Percentiles rank a stretch among this genome's conserved stretches.
Conservation (phyloP, 2,113 vertebrate genomes). For the Archocentrus centrarchus region DNA sequence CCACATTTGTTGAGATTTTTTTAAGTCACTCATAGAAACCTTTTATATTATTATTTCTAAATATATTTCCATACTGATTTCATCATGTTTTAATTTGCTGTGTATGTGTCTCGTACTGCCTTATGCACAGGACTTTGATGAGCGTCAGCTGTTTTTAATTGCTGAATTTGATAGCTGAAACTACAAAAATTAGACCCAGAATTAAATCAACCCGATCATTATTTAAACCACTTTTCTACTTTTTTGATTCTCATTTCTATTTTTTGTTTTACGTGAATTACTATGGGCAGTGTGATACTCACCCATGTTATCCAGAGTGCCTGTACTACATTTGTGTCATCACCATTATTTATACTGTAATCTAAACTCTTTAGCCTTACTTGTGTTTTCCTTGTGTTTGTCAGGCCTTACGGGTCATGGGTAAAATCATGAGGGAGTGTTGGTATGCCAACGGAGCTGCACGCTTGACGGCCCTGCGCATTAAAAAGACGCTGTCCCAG, state of each 20-base stretch:
- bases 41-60: not conserved
- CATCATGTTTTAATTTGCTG: not conserved
- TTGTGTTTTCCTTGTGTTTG: not conserved
- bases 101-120: not conserved
- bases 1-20: not conserved
- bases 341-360: not conserved
- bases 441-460: slow-evolving; percentile 95
- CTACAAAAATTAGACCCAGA: not conserved
- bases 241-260: not conserved
- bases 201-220: not conserved
- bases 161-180: not conserved
- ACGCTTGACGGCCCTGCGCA: slow-evolving; percentile 92
- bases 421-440: slow-evolving; percentile 98
- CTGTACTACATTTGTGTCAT: not conserved
- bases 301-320: not conserved
- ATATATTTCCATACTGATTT: no score
- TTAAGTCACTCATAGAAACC: not conserved
- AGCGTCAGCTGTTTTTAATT: not conserved
- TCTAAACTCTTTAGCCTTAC: not conserved
- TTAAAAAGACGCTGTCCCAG: slow-evolving; percentile 97
- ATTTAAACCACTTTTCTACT: not conserved
- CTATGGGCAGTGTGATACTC: not conserved
- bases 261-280: not conserved
- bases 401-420: slow-evolving; percentile 93
- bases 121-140: not conserved